Evolutionary conservation across 35 echinoderm and acorn worm genomes (phyloP), one percentile per base, ranked within the genome.

Genomic region (Eucidaris tribuloides): DNA sequence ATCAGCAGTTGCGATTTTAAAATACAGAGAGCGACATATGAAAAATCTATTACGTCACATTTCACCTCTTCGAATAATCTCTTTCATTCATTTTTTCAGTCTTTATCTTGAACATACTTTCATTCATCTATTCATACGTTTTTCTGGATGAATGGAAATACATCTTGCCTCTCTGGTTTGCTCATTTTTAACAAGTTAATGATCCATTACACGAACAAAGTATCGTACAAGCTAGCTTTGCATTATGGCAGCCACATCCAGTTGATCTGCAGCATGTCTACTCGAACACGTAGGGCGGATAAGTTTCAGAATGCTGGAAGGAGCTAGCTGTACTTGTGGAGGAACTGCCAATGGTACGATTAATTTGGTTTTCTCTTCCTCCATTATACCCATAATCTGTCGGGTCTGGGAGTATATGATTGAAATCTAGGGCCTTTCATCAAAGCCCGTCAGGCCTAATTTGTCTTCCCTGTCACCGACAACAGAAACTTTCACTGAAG

Each of bases 161-260:
- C 37, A 3, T 70, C 64, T 70, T 70, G 64, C 64, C 7, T 32
- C 7, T 70, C 64, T 70, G 5, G 64, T 70, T 70, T 32, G 64
- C 27, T 7, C 64, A 70, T n/a, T 70, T 70, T 2, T 70, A 34
- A 70, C 64, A 70, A 35, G 64, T 70, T 70, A 70, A 52, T 52
- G 48, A 32, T 25, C 7, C 64, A 38, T 35, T 70, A 70, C 4
- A 70, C 31, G 64, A 6, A 70, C 31, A 70, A 35, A 70, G 37
- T 70, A 70, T 35, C 37, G 64, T 70, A 25, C 64, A 70, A 34
- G 7, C 64, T 11, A 52, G 48, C 9, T 52, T 52, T 52, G 48
- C 48, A 9, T 52, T 52, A 52, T 52, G 48, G 48, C 48, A 52
- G 48, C 48, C 48, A n/a, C 48, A 52, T 9, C 48, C 9, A 52